These are phyloP conservation scores for Dryomyza anilis DNA, from an alignment of 2,888 invertebrate genomes.

Conservation along the genomic window DNA sequence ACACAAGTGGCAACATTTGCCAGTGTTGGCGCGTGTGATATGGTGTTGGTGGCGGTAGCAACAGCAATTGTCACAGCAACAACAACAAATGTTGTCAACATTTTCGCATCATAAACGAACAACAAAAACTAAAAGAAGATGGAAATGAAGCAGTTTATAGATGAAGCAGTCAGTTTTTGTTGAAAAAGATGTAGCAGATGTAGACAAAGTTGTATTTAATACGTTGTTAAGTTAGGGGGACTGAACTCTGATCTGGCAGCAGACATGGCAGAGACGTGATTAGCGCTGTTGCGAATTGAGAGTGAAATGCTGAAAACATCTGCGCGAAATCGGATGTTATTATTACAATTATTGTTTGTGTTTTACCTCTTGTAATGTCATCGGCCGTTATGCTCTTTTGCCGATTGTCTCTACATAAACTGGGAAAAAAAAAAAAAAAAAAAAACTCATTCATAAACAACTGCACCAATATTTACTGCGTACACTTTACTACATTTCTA, in stretches of 20 bases:
- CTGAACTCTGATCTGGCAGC: not conserved
- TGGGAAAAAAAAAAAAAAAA: no score
- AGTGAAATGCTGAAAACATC: conserved; percentile 7
- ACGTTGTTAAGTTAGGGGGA: not conserved
- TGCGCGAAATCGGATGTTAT: not conserved
- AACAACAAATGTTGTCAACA: conserved; percentile 2
- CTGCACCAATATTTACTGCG: no score
- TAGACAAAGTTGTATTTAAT: conserved; percentile 1
- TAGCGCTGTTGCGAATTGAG: conserved; percentile 5
- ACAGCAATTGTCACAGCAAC: not conserved
- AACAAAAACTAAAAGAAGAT: not conserved
- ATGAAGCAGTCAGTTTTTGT: not conserved
- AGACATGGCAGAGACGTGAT: not conserved
- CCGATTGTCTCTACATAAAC: not conserved
- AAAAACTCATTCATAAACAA: no score
- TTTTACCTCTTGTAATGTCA: not conserved
- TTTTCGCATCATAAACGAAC: conserved; percentile 8
- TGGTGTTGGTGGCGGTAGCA: not conserved
- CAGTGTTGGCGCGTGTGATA: not conserved
- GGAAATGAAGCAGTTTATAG: not conserved
- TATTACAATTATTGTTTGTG: not conserved
- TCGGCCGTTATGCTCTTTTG: not conserved
- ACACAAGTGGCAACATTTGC: not conserved
- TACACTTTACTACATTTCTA: no score
- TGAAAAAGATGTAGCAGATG: not conserved